A percentile compares a stretch with the other conserved stretches of the same genome.
phyloP scores from a whole-genome alignment of 2,888 invertebrate species.

The Archips xylosteana region DNA sequence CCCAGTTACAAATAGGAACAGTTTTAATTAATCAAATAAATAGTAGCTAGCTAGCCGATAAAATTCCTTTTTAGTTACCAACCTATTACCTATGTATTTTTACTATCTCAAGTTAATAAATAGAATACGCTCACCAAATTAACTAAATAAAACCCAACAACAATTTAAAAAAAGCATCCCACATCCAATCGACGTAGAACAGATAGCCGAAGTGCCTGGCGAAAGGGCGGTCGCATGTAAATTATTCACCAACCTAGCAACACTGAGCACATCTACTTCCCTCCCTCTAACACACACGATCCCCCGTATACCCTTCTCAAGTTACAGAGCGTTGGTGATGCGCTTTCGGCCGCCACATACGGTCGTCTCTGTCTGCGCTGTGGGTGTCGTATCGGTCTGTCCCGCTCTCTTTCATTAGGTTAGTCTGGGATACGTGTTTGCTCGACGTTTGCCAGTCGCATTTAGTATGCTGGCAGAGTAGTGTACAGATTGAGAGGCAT shows the following conservation, averaged over 20 bases:
- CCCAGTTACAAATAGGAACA: no score
- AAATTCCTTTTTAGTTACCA: no score
- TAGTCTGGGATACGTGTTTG: slow-evolving; percentile 79
- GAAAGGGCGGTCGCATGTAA: slow-evolving; percentile 79
- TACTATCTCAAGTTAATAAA: no score
- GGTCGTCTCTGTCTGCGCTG: slow-evolving; percentile 60
- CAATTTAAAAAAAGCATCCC: slow-evolving; percentile 28
- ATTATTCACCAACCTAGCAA: slow-evolving; percentile 77
- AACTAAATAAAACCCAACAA: slow-evolving; percentile 13
- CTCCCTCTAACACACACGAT: slow-evolving; percentile 52
- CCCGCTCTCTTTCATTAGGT: slow-evolving; percentile 82
- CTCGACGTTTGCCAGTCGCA: slow-evolving; percentile 79
- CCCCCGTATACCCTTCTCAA: slow-evolving; percentile 53
- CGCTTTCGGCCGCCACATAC: slow-evolving; percentile 81
- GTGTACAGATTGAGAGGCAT: neutral
- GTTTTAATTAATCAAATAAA: no score
- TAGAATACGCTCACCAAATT: no score
- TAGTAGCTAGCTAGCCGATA: no score
- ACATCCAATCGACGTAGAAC: slow-evolving; percentile 41
- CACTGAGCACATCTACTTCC: slow-evolving; percentile 70
- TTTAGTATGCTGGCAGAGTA: slow-evolving; percentile 67
- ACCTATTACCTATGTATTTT: no score
- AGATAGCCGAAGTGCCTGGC: slow-evolving; percentile 49
- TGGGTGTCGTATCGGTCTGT: slow-evolving; percentile 52
- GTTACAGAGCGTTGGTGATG: slow-evolving; percentile 69